Evolutionary conservation across 2,888 invertebrate species (phyloP).

Genomic region (Eristalis tenax): DNA sequence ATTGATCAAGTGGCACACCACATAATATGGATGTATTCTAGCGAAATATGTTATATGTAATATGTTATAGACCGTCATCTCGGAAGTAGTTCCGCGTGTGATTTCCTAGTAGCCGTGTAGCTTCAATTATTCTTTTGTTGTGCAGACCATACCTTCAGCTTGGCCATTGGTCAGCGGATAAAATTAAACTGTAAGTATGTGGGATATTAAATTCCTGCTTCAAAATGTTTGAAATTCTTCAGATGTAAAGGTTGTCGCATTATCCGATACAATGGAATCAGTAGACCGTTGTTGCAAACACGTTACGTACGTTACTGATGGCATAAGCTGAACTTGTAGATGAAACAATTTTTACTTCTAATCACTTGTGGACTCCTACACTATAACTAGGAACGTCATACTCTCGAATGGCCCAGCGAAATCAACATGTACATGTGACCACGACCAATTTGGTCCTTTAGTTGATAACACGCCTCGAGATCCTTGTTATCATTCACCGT

Average conservation of each 20-base stretch:
- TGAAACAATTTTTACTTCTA: constrained; percentile 39
- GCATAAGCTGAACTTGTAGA: constrained; percentile 27
- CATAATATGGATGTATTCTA: background rate
- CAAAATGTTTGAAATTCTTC: background rate
- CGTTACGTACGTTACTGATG: constrained; percentile 10
- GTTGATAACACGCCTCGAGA: too few relatives aligned
- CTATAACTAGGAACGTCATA: constrained; percentile 39
- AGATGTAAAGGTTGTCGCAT: background rate
- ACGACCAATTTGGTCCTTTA: too few relatives aligned
- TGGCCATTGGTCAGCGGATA: constrained; percentile 11
- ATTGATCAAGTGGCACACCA: too few relatives aligned
- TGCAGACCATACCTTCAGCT: background rate
- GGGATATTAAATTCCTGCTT: background rate
- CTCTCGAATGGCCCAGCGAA: too few relatives aligned
- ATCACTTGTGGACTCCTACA: constrained; percentile 51
- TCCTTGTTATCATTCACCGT: too few relatives aligned
- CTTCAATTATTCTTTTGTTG: background rate
- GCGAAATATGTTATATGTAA: background rate
- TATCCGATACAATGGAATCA: constrained; percentile 44
- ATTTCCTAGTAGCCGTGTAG: constrained; percentile 6
- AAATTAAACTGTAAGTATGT: background rate
- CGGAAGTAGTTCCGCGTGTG: background rate
- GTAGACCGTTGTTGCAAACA: constrained; percentile 26
- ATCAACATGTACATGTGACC: too few relatives aligned
- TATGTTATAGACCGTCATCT: too few relatives aligned